Base-by-base conservation (phyloP, 2,797 vertebrate genomes). In the Merluccius polli region DNA sequence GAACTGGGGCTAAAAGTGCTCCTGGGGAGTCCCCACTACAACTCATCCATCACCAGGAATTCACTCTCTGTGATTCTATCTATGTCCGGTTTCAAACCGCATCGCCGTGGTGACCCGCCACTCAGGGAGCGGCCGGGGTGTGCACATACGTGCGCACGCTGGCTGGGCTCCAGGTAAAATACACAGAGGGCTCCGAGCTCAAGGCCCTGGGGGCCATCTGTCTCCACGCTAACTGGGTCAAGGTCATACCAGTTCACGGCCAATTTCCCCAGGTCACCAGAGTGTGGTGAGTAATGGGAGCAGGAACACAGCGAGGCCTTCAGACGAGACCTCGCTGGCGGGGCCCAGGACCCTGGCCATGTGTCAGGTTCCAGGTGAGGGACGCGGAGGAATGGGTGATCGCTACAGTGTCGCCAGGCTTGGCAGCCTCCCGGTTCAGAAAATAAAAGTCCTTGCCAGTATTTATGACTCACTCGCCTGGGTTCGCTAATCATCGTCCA, bases 161-260 rank as follows among this genome's bases (percentile, higher is more conserved):
- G 90, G 90, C 89, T 31, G 59, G 36, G n/a, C 75, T 87, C 87
- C 91, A 92, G 88, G 85, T 89, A 85, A 85, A 92, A 93, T 89
- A 92, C 83, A 65, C 59, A 27, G 59, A 65, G 59, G 59, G 59
- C 59, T 13, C 59, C 10, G 24, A 0, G 59, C 87, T 84, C 70
- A 84, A 82, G 85, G 79, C 87, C 88, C 85, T 63, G 9, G 86
- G 88, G 86, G 86, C 82, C 75, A 74, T 86, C 83, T 83, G 78
- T 79, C 75, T 85, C 84, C 59, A 12, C 84, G 48, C 83, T 90
- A 92, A 91, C 75, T 87, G 78, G 90, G 89, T 90, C 88, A 90
- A 86, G 87, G 89, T 89, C 90, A 88, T 90, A 83, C 89, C 13
- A 82, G 90, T 91, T 92, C 89, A 92, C 79, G 83, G 81, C 81